phyloP scores from a whole-genome alignment of 1,140 invertebrate genomes.

The Nixonia krombeini region DNA sequence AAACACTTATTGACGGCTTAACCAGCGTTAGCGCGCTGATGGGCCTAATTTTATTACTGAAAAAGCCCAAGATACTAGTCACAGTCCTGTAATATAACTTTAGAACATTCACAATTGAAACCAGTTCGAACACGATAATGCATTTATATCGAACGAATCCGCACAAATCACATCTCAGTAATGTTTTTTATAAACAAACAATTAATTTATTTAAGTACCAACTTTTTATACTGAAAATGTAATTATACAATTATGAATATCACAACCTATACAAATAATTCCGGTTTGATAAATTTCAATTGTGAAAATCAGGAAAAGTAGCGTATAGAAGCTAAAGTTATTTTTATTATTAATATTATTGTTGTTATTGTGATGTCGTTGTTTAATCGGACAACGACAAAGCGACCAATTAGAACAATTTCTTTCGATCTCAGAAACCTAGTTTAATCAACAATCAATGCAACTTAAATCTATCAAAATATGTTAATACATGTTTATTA shows the following conservation, averaged over 20 bases:
- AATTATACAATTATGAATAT: neutral
- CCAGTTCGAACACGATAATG: no score
- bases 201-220: no score
- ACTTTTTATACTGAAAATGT: neutral
- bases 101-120: conserved; percentile 13
- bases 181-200: neutral
- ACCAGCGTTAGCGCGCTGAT: no score
- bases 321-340: neutral
- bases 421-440: conserved; percentile 2
- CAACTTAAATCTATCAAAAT: neutral
- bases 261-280: neutral
- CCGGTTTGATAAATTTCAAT: neutral
- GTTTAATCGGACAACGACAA: neutral
- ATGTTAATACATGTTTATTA: neutral
- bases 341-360: neutral
- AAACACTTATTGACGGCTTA: no score
- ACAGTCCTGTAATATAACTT: conserved; percentile 43
- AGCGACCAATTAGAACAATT: neutral
- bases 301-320: neutral
- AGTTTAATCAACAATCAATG: neutral
- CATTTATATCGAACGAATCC: no score
- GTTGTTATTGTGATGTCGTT: conserved; percentile 2
- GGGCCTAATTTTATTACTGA: conserved; percentile 29
- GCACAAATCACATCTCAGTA: no score
- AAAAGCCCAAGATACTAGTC: conserved; percentile 26